phyloP scores from a whole-genome alignment of 2,113 vertebrate genomes.

The Alectura lathami region DNA sequence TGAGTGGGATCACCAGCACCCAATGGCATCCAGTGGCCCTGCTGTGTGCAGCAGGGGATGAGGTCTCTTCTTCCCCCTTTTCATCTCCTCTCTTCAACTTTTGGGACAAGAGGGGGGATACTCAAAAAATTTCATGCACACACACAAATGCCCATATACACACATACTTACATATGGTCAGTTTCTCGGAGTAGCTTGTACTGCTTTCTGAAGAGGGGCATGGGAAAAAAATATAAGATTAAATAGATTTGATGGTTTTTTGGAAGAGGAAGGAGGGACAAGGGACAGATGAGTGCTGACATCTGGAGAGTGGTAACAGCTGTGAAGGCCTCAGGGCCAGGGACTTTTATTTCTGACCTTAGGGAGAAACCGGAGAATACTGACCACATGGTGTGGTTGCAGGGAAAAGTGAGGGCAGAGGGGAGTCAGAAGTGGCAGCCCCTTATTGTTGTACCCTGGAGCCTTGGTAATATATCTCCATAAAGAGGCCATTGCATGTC shows the following conservation, averaged over 20 bases:
- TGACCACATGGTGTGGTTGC: conserved; percentile 40
- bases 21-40: neutral
- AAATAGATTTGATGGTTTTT: neutral
- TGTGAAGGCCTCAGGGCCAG: neutral
- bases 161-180: accelerated
- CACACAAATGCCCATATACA: neutral
- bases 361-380: conserved; percentile 51
- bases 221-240: neutral
- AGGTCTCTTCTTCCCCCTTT: neutral
- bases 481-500: conserved; percentile 5
- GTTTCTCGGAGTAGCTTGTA: neutral
- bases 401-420: neutral
- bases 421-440: neutral
- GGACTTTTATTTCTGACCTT: conserved; percentile 46
- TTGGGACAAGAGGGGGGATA: accelerated
- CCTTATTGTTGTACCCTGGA: neutral
- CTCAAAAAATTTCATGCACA: neutral
- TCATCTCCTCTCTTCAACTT: accelerated
- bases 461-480: conserved; percentile 29
- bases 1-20: neutral
- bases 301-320: conserved; percentile 56
- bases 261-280: neutral
- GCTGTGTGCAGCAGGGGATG: neutral
- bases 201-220: neutral
- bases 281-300: conserved; percentile 4